These are phyloP conservation scores for Argynnis bischoffii DNA, from an alignment of 2,888 invertebrate genomes.

Conservation along the genomic window DNA sequence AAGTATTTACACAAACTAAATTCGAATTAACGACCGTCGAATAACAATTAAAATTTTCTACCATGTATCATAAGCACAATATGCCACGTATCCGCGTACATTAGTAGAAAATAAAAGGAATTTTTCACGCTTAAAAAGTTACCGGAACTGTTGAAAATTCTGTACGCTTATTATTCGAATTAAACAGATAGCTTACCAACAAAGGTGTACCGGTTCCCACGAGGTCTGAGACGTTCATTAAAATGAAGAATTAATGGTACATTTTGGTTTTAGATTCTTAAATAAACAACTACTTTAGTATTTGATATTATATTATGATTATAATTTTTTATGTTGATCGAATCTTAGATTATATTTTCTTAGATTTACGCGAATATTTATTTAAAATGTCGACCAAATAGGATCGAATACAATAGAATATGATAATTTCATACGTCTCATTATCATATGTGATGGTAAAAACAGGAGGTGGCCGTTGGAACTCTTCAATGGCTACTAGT, in stretches of 20 bases:
- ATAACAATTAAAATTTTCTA: too few relatives aligned
- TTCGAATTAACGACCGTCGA: too few relatives aligned
- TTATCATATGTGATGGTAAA: too few relatives aligned
- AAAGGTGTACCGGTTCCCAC: slow-evolving; percentile 30
- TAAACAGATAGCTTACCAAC: slow-evolving; percentile 29
- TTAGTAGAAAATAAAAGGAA: slow-evolving; percentile 15
- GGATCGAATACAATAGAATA: too few relatives aligned
- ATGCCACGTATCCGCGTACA: neutral
- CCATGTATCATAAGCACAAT: neutral
- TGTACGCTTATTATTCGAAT: slow-evolving; percentile 35
- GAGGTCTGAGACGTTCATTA: slow-evolving; percentile 6
- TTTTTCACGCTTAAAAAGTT: slow-evolving; percentile 30
- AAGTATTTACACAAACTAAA: too few relatives aligned
- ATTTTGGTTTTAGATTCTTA: slow-evolving; percentile 9
- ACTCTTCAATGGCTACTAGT: too few relatives aligned
- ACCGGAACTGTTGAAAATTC: slow-evolving; percentile 30
- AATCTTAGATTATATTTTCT: too few relatives aligned
- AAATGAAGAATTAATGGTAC: slow-evolving; percentile 2
- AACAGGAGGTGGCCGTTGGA: too few relatives aligned
- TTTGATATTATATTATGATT: neutral
- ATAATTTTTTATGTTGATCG: too few relatives aligned
- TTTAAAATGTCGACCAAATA: too few relatives aligned
- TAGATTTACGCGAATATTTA: too few relatives aligned
- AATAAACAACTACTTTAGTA: slow-evolving; percentile 1
- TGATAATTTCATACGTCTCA: too few relatives aligned